These are phyloP conservation scores for Oopsacas minuta DNA, from an alignment of 37 sponge, comb jelly and placozoan genomes.

Conservation along the genomic window DNA sequence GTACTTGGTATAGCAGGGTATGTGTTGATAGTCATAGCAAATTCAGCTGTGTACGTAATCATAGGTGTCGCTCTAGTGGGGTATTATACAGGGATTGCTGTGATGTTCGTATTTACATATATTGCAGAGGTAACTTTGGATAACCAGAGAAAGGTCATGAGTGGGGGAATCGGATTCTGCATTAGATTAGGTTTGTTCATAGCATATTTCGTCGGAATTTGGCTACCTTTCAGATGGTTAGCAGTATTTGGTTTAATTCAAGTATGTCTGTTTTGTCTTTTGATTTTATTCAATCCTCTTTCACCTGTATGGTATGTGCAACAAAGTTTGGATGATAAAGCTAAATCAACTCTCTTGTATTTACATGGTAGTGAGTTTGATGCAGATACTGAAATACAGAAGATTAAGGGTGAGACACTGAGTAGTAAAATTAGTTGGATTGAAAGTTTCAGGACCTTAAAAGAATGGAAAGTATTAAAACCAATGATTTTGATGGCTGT, in stretches of 20 bases:
- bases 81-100: neutral
- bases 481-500: neutral
- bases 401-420: neutral
- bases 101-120: neutral
- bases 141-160: neutral
- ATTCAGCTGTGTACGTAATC: neutral
- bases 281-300: neutral
- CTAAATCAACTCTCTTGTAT: neutral
- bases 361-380: neutral
- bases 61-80: neutral
- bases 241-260: neutral
- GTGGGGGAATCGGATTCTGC: neutral
- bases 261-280: neutral
- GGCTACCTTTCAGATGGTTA: neutral
- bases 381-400: neutral
- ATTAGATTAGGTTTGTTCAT: neutral
- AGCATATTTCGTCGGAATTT: neutral
- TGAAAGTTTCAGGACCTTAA: neutral
- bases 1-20: neutral
- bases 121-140: neutral
- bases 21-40: neutral
- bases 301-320: neutral
- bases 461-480: conserved; percentile 5
- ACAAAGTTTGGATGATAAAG: neutral
- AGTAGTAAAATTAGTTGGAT: neutral